A percentile compares a stretch with the other conserved stretches of the same genome.
phyloP scores from a whole-genome alignment of 2,888 invertebrate genomes.

The Liopterus haemorrhoidalis region DNA sequence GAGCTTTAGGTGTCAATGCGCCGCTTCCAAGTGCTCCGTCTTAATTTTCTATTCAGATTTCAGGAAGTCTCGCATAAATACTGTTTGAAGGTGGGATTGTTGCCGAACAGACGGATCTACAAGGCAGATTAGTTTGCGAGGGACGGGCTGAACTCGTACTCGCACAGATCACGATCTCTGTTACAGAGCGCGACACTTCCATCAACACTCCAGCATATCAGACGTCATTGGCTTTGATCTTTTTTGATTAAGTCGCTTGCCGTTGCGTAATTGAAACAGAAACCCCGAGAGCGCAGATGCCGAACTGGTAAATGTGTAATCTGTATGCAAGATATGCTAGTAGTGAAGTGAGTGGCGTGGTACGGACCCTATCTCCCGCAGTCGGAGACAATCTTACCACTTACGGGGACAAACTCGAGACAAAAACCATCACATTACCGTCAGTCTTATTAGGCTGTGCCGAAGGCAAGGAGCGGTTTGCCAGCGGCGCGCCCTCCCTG shows the following conservation, averaged over 20 bases:
- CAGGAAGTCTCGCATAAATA: conserved; percentile 15
- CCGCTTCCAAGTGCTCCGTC: conserved; percentile 21
- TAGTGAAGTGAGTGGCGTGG: too few species aligned
- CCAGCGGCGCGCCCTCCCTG: not conserved
- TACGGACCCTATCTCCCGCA: too few species aligned
- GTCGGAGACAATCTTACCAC: too few species aligned
- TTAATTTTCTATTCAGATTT: conserved; percentile 24
- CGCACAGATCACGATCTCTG: not conserved
- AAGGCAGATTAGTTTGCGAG: conserved; percentile 14
- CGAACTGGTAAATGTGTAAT: conserved; percentile 41
- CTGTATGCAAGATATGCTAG: conserved; percentile 42
- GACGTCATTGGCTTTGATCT: conserved; percentile 22
- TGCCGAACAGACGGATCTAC: conserved; percentile 12
- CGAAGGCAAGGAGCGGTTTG: not conserved
- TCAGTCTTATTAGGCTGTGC: conserved; percentile 14
- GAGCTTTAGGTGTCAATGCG: conserved; percentile 37
- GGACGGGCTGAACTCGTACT: not conserved
- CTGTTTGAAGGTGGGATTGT: conserved; percentile 10
- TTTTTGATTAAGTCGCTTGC: conserved; percentile 43
- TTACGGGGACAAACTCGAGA: too few species aligned
- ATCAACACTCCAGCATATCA: conserved; percentile 1
- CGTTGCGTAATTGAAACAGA: conserved; percentile 43
- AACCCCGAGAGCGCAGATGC: conserved; percentile 29
- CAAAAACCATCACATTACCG: too few species aligned
- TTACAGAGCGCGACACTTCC: not conserved